Percentiles rank a stretch among this genome's conserved stretches.
Conservation (phyloP, 2,888 invertebrate genomes). For the Tyria jacobaeae region DNA sequence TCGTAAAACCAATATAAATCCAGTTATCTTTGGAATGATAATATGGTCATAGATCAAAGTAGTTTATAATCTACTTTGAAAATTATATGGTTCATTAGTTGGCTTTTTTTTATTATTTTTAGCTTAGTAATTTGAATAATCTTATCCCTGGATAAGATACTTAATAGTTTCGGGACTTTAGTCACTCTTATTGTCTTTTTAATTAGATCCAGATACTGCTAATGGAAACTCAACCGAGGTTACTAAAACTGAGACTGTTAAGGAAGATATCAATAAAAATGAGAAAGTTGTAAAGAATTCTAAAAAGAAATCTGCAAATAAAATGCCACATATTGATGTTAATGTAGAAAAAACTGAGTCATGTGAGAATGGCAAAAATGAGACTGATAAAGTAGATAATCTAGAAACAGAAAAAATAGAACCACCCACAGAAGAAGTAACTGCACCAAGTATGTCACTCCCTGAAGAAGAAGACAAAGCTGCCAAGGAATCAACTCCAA, state of each 20-base stretch:
- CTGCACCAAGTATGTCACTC: constrained; percentile 22
- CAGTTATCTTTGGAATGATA: too few relatives aligned
- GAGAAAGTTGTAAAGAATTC: constrained; percentile 74
- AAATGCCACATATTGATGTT: constrained; percentile 66
- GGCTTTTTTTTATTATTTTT: too few relatives aligned
- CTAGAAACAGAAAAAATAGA: constrained; percentile 61
- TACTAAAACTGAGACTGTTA: constrained; percentile 68
- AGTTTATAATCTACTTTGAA: too few relatives aligned
- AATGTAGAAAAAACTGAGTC: constrained; percentile 67
- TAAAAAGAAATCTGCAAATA: constrained; percentile 70
- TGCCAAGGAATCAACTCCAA: constrained; percentile 42
- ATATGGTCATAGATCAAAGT: too few relatives aligned
- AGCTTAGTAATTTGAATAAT: too few relatives aligned
- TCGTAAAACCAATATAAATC: too few relatives aligned
- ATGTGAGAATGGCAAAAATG: constrained; percentile 81
- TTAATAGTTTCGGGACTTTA: not conserved
- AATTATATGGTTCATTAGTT: too few relatives aligned
- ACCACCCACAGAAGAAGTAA: constrained; percentile 33
- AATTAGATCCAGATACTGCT: constrained; percentile 75
- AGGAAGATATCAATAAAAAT: constrained; percentile 80
- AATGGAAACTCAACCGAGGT: constrained; percentile 76
- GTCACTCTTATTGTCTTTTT: not conserved
- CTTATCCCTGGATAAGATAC: too few relatives aligned
- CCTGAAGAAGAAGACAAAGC: constrained; percentile 52
- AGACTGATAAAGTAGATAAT: constrained; percentile 81